Percentiles rank a stretch among this genome's conserved stretches.
Evolutionary conservation across 1,140 invertebrate species (phyloP).

Genomic region (Notospermus geniculatus): DNA sequence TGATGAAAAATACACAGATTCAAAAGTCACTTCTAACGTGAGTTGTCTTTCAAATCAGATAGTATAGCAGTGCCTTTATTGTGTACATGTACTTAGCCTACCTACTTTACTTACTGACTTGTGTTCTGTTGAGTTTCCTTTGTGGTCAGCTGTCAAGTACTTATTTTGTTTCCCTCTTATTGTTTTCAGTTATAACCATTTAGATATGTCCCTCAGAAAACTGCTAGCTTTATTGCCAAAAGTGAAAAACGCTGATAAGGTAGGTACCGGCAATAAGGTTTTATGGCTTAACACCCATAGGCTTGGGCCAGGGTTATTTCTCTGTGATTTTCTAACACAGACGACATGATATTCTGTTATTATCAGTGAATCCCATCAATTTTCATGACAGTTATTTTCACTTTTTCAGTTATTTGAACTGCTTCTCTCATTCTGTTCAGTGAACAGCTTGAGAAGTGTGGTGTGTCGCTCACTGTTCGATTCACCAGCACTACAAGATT

Average conservation of each 20-base stretch:
- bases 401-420: slow-evolving; percentile 45
- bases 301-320: no score
- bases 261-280: no score
- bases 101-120: no score
- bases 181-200: not conserved
- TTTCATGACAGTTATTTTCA: no score
- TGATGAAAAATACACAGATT: slow-evolving; percentile 37
- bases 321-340: no score
- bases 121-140: no score
- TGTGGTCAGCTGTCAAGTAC: no score
- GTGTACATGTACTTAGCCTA: not conserved
- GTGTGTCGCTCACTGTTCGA: slow-evolving; percentile 35
- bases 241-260: not conserved
- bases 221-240: not conserved
- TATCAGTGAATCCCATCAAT: no score
- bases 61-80: no score
- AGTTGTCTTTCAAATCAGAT: slow-evolving; percentile 18
- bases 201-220: not conserved
- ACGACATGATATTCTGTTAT: no score
- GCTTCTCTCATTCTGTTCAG: slow-evolving; percentile 34
- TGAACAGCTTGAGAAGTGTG: slow-evolving; percentile 26
- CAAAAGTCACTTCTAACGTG: slow-evolving; percentile 38
- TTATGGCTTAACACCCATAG: no score
- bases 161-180: not conserved
- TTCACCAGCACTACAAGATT: slow-evolving; percentile 22